A percentile compares a stretch with the other conserved stretches of the same genome.
These are phyloP conservation scores for Drosophila subquinaria DNA, from an alignment of 2,888 invertebrate species.

Conservation along the genomic window DNA sequence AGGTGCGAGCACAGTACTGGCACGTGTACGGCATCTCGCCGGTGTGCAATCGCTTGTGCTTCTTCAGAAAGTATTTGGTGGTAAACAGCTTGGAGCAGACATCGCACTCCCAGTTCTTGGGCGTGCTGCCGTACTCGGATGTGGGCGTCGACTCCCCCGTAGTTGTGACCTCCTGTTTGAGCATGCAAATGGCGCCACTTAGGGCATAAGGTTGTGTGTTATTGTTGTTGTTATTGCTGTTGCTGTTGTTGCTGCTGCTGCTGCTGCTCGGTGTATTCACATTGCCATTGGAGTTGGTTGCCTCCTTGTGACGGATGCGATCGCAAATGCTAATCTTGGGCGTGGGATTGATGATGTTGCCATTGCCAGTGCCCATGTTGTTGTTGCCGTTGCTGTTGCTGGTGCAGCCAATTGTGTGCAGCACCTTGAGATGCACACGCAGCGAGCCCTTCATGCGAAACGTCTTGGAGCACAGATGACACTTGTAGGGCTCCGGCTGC, in stretches of 20 bases:
- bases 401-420: slow-evolving; percentile 87
- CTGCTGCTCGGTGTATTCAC: background rate
- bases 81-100: slow-evolving; percentile 94
- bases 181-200: slow-evolving; percentile 71
- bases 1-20: slow-evolving; percentile 92
- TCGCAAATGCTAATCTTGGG: slow-evolving; percentile 82
- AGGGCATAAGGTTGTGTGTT: slow-evolving; percentile 60
- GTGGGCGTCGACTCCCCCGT: slow-evolving; percentile 25
- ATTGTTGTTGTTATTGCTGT: slow-evolving; percentile 4
- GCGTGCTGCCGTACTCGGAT: slow-evolving; percentile 85
- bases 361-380: slow-evolving; percentile 35
- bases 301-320: slow-evolving; percentile 80
- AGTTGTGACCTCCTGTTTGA: slow-evolving; percentile 51
- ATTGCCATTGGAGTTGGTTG: slow-evolving; percentile 32
- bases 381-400: slow-evolving; percentile 39
- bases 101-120: slow-evolving; percentile 94
- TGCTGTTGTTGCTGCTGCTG: slow-evolving; percentile 3
- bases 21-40: slow-evolving; percentile 96
- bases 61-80: slow-evolving; percentile 95
- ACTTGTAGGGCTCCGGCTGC: slow-evolving; percentile 85
- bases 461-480: slow-evolving; percentile 92
- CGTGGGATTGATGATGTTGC: slow-evolving; percentile 50
- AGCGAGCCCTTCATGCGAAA: slow-evolving; percentile 94
- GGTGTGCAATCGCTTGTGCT: slow-evolving; percentile 94
- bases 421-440: slow-evolving; percentile 92